phyloP scores from a whole-genome alignment of 2,888 invertebrate genomes.

The Acrobasis suavella region DNA sequence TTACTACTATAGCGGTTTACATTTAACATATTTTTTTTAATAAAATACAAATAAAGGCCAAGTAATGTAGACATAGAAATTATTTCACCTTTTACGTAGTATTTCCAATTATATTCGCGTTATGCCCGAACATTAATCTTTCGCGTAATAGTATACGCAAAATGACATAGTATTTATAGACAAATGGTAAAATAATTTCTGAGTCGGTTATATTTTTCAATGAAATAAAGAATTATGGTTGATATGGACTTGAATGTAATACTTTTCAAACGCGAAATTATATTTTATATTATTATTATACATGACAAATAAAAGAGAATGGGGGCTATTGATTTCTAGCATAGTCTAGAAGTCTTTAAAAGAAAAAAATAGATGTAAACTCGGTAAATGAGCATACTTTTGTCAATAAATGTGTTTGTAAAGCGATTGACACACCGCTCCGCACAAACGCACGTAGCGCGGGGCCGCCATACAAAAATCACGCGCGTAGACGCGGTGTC shows the following conservation, averaged over 20 bases:
- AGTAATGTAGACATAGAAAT: neutral
- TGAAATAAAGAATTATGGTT: neutral
- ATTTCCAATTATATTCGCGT: neutral
- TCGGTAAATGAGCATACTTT: no score
- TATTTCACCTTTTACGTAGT: neutral
- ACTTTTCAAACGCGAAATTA: no score
- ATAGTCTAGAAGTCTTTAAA: no score
- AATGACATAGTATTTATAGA: neutral
- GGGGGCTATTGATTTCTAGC: no score
- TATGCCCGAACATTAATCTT: neutral
- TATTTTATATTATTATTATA: no score
- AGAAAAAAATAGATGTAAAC: no score
- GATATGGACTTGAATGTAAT: neutral
- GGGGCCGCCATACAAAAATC: no score
- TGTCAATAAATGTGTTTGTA: no score
- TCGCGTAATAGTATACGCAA: neutral
- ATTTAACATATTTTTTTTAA: neutral
- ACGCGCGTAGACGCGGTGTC: no score
- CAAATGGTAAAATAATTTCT: slow-evolving; percentile 1
- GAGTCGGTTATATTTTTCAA: neutral
- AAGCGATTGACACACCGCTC: no score
- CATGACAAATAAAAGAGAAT: no score
- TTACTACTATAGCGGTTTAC: neutral
- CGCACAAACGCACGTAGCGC: no score
- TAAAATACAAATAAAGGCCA: neutral